A percentile compares a stretch with the other conserved stretches of the same genome.
Conservation (phyloP, 2,888 invertebrate genomes). For the Sphinx pinastri region DNA sequence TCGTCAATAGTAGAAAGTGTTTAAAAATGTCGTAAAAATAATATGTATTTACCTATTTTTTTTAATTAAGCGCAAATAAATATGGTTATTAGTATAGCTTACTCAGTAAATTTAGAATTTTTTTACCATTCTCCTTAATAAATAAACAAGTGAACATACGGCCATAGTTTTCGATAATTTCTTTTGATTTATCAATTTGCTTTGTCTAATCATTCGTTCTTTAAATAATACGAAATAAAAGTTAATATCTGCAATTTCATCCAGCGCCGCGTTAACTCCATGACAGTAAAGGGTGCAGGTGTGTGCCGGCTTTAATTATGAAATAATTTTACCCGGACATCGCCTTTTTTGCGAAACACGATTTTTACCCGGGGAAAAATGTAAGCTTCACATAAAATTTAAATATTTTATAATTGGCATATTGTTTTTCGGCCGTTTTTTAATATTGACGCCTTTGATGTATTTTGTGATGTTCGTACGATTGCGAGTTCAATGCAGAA, state of each 20-base stretch:
- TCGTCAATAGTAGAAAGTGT: too few species aligned
- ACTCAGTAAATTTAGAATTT: too few species aligned
- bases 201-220: neutral
- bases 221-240: slow-evolving; percentile 1
- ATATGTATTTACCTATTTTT: too few species aligned
- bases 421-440: neutral
- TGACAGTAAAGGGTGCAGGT: slow-evolving; percentile 43
- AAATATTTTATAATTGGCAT: slow-evolving; percentile 13
- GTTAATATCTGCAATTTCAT: slow-evolving; percentile 11
- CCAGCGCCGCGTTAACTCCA: neutral
- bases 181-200: neutral
- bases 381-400: neutral
- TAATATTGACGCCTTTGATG: neutral
- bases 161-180: neutral
- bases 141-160: too few species aligned
- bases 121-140: too few species aligned
- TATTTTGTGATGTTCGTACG: neutral
- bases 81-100: too few species aligned
- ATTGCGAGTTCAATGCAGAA: neutral
- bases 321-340: slow-evolving; percentile 44
- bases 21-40: too few species aligned
- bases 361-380: neutral
- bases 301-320: slow-evolving; percentile 46
- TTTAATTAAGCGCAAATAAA: too few species aligned
- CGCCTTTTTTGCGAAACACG: slow-evolving; percentile 7